These are phyloP conservation scores for Tetropium fuscum DNA, from an alignment of 2,888 invertebrate species.

Conservation along the genomic window DNA sequence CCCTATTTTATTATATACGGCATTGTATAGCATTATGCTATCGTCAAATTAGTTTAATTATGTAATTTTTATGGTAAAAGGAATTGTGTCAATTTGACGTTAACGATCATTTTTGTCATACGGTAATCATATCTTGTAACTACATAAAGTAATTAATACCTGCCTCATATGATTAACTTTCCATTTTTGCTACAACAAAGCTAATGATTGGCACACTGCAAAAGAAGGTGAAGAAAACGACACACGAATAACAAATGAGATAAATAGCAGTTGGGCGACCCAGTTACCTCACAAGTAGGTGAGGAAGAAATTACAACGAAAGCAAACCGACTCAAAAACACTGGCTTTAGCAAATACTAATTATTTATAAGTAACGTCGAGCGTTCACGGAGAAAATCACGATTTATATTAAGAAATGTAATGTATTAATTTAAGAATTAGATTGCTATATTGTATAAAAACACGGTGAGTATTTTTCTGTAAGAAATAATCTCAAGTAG, in stretches of 20 bases:
- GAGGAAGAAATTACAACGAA: constrained; percentile 39
- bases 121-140: too few relatives aligned
- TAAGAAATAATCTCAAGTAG: neutral
- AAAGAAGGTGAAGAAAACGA: constrained; percentile 7
- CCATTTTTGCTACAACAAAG: neutral
- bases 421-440: constrained; percentile 3
- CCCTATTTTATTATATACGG: too few relatives aligned
- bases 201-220: constrained; percentile 1
- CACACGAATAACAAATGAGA: constrained; percentile 8
- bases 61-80: too few relatives aligned
- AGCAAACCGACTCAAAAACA: constrained; percentile 32
- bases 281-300: constrained; percentile 39
- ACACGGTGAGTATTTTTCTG: neutral
- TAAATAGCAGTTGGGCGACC: constrained; percentile 37
- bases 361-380: constrained; percentile 15
- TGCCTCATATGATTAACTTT: too few relatives aligned
- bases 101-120: too few relatives aligned
- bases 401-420: constrained; percentile 16
- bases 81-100: too few relatives aligned
- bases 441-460: neutral
- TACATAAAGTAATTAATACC: too few relatives aligned
- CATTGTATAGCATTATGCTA: too few relatives aligned
- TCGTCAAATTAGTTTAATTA: too few relatives aligned
- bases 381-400: constrained; percentile 11
- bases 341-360: constrained; percentile 23